phyloP scores from a whole-genome alignment of 2,113 vertebrate genomes.

The Willisornis vidua region DNA sequence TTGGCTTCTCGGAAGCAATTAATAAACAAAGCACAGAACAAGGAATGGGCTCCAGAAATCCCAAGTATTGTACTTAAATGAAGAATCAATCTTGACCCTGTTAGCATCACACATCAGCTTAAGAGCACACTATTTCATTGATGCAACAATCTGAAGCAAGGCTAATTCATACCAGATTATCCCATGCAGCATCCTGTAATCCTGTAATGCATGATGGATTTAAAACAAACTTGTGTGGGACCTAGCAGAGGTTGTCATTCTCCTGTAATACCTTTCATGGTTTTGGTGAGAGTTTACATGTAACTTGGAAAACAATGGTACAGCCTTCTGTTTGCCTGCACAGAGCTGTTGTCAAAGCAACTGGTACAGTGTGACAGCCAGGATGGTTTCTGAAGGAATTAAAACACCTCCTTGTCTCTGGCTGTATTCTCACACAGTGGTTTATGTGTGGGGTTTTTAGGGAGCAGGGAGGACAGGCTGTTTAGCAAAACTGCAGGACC shows the following conservation, averaged over 20 bases:
- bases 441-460: accelerated
- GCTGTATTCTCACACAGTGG: not conserved
- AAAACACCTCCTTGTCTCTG: not conserved
- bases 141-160: not conserved
- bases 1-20: not conserved
- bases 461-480: not conserved
- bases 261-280: not conserved
- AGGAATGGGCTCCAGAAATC: not conserved
- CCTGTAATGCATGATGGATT: not conserved
- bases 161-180: not conserved
- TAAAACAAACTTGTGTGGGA: not conserved
- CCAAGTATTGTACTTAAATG: not conserved
- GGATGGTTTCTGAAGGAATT: not conserved
- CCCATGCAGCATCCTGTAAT: not conserved
- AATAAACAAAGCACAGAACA: not conserved
- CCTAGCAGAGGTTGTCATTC: not conserved
- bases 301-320: not conserved
- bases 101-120: not conserved
- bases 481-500: not conserved
- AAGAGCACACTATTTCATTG: not conserved
- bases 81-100: not conserved
- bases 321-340: not conserved
- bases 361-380: not conserved
- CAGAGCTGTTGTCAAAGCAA: not conserved
- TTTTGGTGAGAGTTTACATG: accelerated